Percentiles rank a stretch among this genome's conserved stretches.
Evolutionary conservation across 2,888 invertebrate genomes (phyloP).

Genomic region (Vanessa cardui): DNA sequence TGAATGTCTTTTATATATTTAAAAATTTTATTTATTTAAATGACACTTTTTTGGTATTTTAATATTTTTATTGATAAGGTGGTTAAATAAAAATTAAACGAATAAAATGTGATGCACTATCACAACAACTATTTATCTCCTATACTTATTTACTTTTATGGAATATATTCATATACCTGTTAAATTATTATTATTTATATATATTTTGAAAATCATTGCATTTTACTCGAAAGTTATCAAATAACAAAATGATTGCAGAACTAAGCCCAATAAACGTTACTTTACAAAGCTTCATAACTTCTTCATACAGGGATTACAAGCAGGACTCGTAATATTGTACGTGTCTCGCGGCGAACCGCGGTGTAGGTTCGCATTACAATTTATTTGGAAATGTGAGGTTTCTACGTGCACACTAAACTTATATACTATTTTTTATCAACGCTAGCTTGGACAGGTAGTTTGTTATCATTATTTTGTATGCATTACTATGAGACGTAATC

Average conservation of each 20-base stretch:
- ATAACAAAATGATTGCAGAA: slow-evolving; percentile 3
- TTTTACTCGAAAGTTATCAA: neutral
- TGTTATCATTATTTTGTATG: neutral
- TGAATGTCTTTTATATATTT: neutral
- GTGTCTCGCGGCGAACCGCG: slow-evolving; percentile 14
- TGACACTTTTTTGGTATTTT: neutral
- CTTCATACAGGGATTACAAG: slow-evolving; percentile 18
- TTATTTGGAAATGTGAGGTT: slow-evolving; percentile 11
- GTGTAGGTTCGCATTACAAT: slow-evolving; percentile 7
- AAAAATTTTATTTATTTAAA: too few relatives aligned
- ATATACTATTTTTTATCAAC: neutral
- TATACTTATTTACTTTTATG: too few relatives aligned
- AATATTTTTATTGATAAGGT: neutral
- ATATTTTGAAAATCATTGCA: neutral
- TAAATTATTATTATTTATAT: neutral
- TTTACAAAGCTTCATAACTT: slow-evolving; percentile 26
- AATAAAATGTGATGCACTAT: too few relatives aligned
- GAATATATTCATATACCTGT: neutral
- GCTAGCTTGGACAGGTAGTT: neutral
- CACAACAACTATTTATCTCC: too few relatives aligned
- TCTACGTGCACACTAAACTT: neutral
- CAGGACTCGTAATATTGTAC: slow-evolving; percentile 29
- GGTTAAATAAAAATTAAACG: too few relatives aligned
- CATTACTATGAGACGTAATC: neutral
- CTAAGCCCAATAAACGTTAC: slow-evolving; percentile 13